Percentiles rank a stretch among this genome's conserved stretches.
Conservation (phyloP, 2,888 invertebrate genomes). For the Cremastobaeus sp. region DNA sequence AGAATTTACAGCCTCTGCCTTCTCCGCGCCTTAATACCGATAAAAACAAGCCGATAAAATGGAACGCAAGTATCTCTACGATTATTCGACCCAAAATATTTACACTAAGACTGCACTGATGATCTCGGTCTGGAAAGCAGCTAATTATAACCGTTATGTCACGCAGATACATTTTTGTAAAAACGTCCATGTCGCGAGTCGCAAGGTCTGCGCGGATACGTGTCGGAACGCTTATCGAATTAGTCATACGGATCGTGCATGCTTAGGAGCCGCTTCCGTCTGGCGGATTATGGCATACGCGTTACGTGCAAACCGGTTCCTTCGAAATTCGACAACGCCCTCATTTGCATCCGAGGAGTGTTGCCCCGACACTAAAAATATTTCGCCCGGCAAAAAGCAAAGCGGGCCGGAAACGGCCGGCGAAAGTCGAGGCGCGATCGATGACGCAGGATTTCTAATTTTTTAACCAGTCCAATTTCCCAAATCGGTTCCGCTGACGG, state of each 20-base stretch:
- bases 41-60: too few relatives aligned
- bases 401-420: too few relatives aligned
- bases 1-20: too few relatives aligned
- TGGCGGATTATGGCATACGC: slow-evolving; percentile 33
- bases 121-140: slow-evolving; percentile 14
- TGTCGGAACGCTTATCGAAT: slow-evolving; percentile 43
- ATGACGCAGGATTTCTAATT: too few relatives aligned
- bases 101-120: slow-evolving; percentile 15
- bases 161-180: slow-evolving; percentile 28
- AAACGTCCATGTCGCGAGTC: slow-evolving; percentile 20
- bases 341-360: neutral
- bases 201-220: slow-evolving; percentile 9
- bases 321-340: slow-evolving; percentile 23
- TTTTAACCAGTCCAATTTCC: too few relatives aligned
- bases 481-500: too few relatives aligned
- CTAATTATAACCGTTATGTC: slow-evolving; percentile 34
- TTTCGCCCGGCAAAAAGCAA: too few relatives aligned
- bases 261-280: slow-evolving; percentile 41
- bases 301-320: slow-evolving; percentile 18
- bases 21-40: too few relatives aligned
- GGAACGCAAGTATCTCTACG: too few relatives aligned
- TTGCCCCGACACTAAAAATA: too few relatives aligned
- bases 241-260: slow-evolving; percentile 47
- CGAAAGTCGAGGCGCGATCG: too few relatives aligned
- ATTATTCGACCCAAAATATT: too few relatives aligned